Evolutionary conservation across 2,797 vertebrate genomes (phyloP).

Genomic region (Heterohyrax brucei): DNA sequence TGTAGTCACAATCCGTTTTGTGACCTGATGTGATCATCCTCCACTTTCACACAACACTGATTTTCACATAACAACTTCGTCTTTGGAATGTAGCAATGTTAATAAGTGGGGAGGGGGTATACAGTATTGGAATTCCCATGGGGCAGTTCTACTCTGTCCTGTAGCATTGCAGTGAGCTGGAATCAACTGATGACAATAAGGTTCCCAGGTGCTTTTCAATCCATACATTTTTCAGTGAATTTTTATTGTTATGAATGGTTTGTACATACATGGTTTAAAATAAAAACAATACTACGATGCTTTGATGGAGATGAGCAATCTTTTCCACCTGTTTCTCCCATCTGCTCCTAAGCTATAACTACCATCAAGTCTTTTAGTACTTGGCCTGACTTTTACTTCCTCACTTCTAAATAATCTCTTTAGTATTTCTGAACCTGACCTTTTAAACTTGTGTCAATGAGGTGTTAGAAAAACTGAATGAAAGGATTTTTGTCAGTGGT

Average conservation of each 20-base stretch:
- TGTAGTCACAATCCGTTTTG: no score
- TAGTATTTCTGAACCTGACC: not conserved
- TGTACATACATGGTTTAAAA: not conserved
- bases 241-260: not conserved
- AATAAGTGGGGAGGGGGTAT: no score
- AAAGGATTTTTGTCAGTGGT: not conserved
- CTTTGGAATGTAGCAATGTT: no score
- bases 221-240: not conserved
- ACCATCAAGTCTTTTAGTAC: not conserved
- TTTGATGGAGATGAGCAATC: not conserved
- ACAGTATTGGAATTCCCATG: no score
- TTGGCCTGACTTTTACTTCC: not conserved
- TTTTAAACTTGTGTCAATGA: not conserved
- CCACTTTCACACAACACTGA: no score
- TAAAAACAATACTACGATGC: no score
- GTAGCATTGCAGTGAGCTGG: no score
- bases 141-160: no score
- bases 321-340: not conserved
- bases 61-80: no score
- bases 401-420: constrained; percentile 29
- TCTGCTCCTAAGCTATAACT: not conserved
- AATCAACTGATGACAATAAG: no score
- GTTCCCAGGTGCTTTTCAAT: not conserved
- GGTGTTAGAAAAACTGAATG: not conserved
- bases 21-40: no score